Evolutionary conservation across 1,140 invertebrate genomes (phyloP), one percentile per base, ranked within the genome.

Genomic region (Sogatella furcifera): DNA sequence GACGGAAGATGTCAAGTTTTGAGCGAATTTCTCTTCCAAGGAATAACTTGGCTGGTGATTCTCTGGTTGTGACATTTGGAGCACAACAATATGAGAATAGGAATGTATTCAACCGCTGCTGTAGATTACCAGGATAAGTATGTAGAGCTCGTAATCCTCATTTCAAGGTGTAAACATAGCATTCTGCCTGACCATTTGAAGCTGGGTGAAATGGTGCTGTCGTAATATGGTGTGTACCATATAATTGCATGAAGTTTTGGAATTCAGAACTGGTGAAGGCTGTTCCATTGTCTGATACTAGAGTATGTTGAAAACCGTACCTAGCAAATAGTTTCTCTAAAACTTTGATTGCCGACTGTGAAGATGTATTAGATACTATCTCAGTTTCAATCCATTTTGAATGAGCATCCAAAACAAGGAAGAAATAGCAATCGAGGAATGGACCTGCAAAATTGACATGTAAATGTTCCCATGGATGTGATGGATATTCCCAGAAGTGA

Each of bases 311-410:
- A 42, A 68, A 38, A 17, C 69, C 69, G 59, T 63, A 66, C 21
- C 49, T 56, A 19, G 64, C 56, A 63, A 69, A 66, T 52, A 64
- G 28, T 15, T 65, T 54, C 11, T 52, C 21, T 17, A 69, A 57
- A 31, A 64, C 63, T 31, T 42, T 49, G 10, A 67, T 67, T 1
- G 65, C 55, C 11, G 19, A 42, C 24, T 42, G 10, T 21, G 61
- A 46, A 0, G 55, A 60, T 9, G 64, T 64, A 14, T 53, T 55
- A 56, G 3, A 19, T 38, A 52, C 65, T 41, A 41, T 61, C 14
- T 52, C 42, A 31, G 74, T 66, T 55, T 76, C 71, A 10, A 67
- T 65, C 72, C 73, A 77, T 55, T 75, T 77, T 0, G 71, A 70
- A 62, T 66, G 65, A 8, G 72, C 67, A 60, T 77, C 72, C 10